Conservation (phyloP, 1,140 invertebrate genomes). For the Ostrea denselamellosa region DNA sequence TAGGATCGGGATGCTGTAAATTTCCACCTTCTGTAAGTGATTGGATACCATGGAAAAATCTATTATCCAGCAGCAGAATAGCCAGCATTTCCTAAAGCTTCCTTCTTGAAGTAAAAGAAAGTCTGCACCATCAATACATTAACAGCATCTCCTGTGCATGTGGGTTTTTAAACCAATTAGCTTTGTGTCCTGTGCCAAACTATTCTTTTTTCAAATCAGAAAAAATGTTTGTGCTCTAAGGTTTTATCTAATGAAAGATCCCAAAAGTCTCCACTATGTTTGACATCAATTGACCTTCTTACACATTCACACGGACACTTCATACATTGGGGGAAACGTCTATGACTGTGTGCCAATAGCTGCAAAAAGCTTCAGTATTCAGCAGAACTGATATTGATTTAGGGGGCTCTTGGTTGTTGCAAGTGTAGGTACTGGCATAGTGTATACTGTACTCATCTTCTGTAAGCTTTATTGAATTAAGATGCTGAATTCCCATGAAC, state of each 20-base stretch:
- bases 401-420: background rate
- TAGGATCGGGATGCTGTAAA: too few species aligned
- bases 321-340: background rate
- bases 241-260: background rate
- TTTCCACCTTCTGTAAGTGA: background rate
- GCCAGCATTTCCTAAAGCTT: background rate
- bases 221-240: background rate
- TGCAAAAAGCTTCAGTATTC: background rate
- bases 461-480: constrained; percentile 14
- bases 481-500: constrained; percentile 26
- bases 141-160: background rate
- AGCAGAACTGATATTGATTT: constrained; percentile 14
- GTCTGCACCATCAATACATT: background rate
- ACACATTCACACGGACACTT: background rate
- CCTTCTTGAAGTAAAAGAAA: background rate
- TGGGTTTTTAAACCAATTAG: background rate
- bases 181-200: background rate
- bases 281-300: background rate
- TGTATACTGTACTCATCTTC: background rate
- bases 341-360: background rate
- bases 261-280: background rate
- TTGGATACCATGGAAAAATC: background rate
- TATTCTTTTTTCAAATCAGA: background rate
- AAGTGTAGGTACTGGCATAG: constrained; percentile 14
- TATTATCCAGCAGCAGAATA: background rate